Conservation (phyloP, 2,888 invertebrate species). For the Muscina levida region DNA sequence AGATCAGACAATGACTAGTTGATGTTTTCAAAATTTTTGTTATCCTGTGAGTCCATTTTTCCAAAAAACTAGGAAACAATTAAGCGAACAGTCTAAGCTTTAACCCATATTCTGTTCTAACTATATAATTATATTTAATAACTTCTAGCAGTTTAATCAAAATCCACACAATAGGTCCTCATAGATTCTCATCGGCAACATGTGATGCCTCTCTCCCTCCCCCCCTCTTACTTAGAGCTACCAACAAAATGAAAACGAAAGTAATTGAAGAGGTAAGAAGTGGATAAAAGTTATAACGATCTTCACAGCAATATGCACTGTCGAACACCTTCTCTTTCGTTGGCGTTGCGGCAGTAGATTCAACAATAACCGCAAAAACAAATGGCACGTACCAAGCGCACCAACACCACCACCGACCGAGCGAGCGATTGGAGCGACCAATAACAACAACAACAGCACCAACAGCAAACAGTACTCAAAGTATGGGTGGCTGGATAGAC, state of each 20-base stretch:
- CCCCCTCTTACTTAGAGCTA: not conserved
- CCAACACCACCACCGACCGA: constrained; percentile 16
- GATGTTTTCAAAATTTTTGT: no score
- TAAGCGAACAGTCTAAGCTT: no score
- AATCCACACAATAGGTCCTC: not conserved
- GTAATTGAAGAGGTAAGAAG: constrained; percentile 67
- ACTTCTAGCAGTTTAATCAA: no score
- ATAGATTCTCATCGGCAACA: not conserved
- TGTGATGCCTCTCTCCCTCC: no score
- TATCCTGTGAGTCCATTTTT: no score
- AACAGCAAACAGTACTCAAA: not conserved
- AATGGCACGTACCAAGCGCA: constrained; percentile 61
- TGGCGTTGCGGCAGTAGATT: constrained; percentile 1
- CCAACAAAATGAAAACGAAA: constrained; percentile 74
- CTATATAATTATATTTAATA: no score
- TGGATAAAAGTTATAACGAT: constrained; percentile 41
- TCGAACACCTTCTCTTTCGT: constrained; percentile 67
- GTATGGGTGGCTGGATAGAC: constrained; percentile 27
- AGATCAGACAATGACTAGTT: no score
- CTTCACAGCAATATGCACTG: constrained; percentile 65
- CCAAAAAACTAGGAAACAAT: no score
- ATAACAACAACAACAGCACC: not conserved
- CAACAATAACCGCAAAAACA: constrained; percentile 19
- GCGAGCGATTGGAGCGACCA: constrained; percentile 30
- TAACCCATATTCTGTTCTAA: no score